Percentiles rank a stretch among this genome's conserved stretches.
These are phyloP conservation scores for Drosophila paranaensis DNA, from an alignment of 2,888 invertebrate genomes.

Conservation along the genomic window DNA sequence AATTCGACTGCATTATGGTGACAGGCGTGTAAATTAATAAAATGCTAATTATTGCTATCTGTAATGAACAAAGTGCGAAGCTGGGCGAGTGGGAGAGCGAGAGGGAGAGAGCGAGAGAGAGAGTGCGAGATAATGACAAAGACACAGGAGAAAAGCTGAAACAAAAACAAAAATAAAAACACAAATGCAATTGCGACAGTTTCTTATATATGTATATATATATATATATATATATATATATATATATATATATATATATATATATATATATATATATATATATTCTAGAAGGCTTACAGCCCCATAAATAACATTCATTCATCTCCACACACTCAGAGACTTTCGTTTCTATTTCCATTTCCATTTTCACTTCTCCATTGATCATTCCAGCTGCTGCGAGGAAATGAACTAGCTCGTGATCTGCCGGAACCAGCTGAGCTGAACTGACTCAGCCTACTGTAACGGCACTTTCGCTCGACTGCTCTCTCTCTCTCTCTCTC, in stretches of 20 bases:
- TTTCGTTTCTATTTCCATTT: not conserved
- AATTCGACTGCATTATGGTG: constrained; percentile 60
- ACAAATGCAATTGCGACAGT: constrained; percentile 30
- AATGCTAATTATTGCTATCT: constrained; percentile 60
- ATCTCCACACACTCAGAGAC: not conserved
- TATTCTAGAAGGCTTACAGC: constrained; percentile 7
- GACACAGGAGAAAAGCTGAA: constrained; percentile 3
- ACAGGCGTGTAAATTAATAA: constrained; percentile 63
- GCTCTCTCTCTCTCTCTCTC: not conserved
- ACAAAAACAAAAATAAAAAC: not conserved
- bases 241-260: not conserved
- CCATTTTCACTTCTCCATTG: constrained; percentile 8
- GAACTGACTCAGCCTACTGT: not conserved
- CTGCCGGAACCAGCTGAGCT: not conserved
- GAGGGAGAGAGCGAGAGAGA: not conserved
- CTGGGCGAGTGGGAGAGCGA: not conserved
- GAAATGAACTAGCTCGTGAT: not conserved
- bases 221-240: not conserved
- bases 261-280: not conserved
- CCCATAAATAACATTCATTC: constrained; percentile 21
- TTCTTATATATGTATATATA: not conserved
- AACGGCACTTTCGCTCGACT: not conserved
- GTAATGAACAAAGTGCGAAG: constrained; percentile 52
- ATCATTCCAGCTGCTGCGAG: not conserved
- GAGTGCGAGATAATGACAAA: constrained; percentile 2